Evolutionary conservation across 2,113 vertebrate genomes (phyloP).

Genomic region (Phyllostomus discolor): DNA sequence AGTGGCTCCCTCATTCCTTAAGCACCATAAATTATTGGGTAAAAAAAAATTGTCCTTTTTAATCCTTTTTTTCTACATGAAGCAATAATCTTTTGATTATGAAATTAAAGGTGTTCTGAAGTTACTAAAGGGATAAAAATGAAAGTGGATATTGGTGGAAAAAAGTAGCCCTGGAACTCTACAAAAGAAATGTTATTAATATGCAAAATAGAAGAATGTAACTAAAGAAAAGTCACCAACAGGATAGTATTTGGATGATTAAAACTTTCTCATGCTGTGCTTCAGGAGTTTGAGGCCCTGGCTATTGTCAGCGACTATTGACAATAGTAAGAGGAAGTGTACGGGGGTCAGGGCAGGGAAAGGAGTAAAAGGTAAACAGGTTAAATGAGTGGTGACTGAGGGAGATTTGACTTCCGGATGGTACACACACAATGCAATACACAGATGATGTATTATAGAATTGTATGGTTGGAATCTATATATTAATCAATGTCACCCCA

Average conservation of each 20-base stretch:
- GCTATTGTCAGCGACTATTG: background rate
- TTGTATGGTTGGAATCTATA: background rate
- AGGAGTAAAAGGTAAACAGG: background rate
- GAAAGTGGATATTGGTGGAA: background rate
- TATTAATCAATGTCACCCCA: background rate
- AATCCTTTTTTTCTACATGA: background rate
- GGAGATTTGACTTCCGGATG: background rate
- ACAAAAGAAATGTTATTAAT: background rate
- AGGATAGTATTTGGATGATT: background rate
- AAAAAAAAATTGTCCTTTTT: background rate
- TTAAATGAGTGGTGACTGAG: background rate
- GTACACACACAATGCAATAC: background rate
- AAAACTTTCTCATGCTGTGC: background rate
- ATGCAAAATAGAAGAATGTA: background rate
- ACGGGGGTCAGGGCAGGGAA: too few relatives aligned
- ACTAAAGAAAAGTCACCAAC: background rate
- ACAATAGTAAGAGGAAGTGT: background rate
- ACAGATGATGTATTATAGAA: background rate
- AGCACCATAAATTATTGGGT: background rate
- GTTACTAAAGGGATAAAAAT: background rate
- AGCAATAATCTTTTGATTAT: background rate
- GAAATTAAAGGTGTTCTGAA: background rate
- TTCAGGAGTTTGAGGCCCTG: background rate
- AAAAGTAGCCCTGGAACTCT: background rate
- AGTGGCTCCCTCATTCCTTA: background rate